phyloP scores from a whole-genome alignment of 2,888 invertebrate genomes.

The Sthenelais limicola region DNA sequence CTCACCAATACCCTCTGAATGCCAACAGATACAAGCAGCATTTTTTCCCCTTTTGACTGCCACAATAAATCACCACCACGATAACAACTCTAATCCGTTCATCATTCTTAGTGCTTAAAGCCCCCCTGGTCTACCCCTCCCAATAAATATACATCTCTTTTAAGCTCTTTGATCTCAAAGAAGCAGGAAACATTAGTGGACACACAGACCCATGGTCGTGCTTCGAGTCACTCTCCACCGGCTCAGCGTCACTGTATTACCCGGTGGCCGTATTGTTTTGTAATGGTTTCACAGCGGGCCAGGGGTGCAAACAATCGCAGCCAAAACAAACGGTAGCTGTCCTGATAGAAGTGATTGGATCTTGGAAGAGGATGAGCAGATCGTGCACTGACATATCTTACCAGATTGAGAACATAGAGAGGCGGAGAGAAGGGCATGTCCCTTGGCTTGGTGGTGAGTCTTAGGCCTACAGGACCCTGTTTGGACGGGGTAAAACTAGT shows the following conservation, averaged over 20 bases:
- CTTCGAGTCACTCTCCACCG: too few species aligned
- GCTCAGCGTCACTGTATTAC: too few species aligned
- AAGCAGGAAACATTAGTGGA: constrained; percentile 14
- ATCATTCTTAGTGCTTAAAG: constrained; percentile 27
- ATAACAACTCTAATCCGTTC: constrained; percentile 33
- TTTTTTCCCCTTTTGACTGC: constrained; percentile 13
- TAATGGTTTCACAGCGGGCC: not conserved
- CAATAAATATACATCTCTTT: constrained; percentile 29
- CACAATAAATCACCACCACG: constrained; percentile 35
- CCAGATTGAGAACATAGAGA: too few species aligned
- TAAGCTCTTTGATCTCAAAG: constrained; percentile 15
- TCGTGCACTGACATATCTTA: too few species aligned
- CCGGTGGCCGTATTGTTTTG: constrained; percentile 13
- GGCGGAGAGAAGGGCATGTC: too few species aligned
- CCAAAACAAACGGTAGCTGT: not conserved
- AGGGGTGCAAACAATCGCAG: not conserved
- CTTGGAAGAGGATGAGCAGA: too few species aligned
- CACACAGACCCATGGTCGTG: not conserved
- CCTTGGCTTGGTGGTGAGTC: too few species aligned
- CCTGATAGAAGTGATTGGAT: too few species aligned
- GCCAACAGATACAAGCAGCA: constrained; percentile 27
- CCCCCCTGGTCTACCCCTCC: constrained; percentile 12
- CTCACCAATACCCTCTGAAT: constrained; percentile 29
- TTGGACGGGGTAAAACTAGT: too few species aligned
- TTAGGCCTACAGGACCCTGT: too few species aligned